A percentile compares a stretch with the other conserved stretches of the same genome.
These are phyloP conservation scores for Drosophila leonis DNA, from an alignment of 2,888 invertebrate genomes.

Conservation along the genomic window DNA sequence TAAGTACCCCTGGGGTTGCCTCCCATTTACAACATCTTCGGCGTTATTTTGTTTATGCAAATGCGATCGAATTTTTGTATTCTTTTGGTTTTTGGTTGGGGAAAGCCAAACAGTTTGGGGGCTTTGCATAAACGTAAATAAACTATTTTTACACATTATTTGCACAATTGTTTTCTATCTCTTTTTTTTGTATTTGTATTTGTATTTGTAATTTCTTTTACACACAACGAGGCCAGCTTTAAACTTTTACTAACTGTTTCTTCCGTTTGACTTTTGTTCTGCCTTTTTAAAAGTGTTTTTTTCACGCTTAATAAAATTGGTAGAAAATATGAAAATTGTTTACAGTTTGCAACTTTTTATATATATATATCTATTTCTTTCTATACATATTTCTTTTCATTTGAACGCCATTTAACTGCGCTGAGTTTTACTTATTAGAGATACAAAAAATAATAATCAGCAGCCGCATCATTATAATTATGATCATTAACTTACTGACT, in stretches of 20 bases:
- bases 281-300: conserved; percentile 21
- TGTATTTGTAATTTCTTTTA: conserved; percentile 7
- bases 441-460: conserved; percentile 54
- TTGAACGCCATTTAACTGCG: conserved; percentile 16
- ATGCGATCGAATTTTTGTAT: conserved; percentile 47
- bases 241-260: conserved; percentile 36
- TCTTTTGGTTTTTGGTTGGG: conserved; percentile 25
- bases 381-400: conserved; percentile 5
- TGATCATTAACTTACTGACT: conserved; percentile 78
- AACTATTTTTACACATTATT: conserved; percentile 59
- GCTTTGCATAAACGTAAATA: conserved; percentile 59
- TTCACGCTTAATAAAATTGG: conserved; percentile 54
- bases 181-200: too few species aligned
- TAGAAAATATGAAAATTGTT: conserved; percentile 9
- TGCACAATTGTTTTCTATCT: conserved; percentile 38
- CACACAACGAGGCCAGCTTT: conserved; percentile 56
- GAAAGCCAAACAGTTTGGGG: conserved; percentile 46
- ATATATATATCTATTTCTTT: not conserved
- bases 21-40: conserved; percentile 37
- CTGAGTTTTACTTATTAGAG: conserved; percentile 46
- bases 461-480: conserved; percentile 64
- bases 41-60: conserved; percentile 70
- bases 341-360: conserved; percentile 6
- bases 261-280: conserved; percentile 2
- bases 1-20: conserved; percentile 20